Percentiles rank a stretch among this genome's conserved stretches.
Evolutionary conservation across 2,113 vertebrate species (phyloP).

Genomic region (Pangasianodon gigas): DNA sequence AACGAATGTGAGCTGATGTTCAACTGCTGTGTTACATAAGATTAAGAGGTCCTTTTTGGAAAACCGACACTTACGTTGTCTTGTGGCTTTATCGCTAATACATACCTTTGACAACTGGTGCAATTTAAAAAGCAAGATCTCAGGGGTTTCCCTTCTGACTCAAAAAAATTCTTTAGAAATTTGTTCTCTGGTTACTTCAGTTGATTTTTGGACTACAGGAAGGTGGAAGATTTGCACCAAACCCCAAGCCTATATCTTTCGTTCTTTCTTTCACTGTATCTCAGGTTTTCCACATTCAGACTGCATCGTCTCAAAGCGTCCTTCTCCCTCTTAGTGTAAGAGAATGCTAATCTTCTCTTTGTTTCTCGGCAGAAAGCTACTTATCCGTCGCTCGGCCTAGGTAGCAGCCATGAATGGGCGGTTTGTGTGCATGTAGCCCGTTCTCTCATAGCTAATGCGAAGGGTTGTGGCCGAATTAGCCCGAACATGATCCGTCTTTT

Average conservation of each 20-base stretch:
- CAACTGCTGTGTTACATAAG: background rate
- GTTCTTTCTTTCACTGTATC: constrained; percentile 47
- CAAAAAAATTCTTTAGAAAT: background rate
- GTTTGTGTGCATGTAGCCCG: constrained; percentile 80
- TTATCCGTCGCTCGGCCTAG: constrained; percentile 81
- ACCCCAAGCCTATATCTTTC: constrained; percentile 6
- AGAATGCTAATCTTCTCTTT: constrained; percentile 82
- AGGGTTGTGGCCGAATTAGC: constrained; percentile 72
- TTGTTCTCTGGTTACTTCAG: background rate
- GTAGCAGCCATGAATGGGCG: constrained; percentile 81
- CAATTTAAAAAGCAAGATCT: background rate
- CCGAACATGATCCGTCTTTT: constrained; percentile 69
- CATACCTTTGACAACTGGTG: background rate
- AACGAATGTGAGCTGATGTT: background rate
- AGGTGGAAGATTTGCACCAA: constrained; percentile 28
- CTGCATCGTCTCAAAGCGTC: constrained; percentile 41
- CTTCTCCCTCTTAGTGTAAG: constrained; percentile 68
- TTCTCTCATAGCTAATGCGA: constrained; percentile 77
- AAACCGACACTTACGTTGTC: background rate
- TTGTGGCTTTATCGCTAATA: background rate
- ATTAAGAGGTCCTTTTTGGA: background rate
- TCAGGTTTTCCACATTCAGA: constrained; percentile 42
- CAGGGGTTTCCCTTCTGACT: background rate
- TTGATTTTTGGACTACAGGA: background rate
- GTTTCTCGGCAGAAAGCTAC: constrained; percentile 78